A percentile compares a stretch with the other conserved stretches of the same genome.
These are phyloP conservation scores for Macrotus californicus DNA, from an alignment of 2,113 vertebrate species.

Conservation along the genomic window DNA sequence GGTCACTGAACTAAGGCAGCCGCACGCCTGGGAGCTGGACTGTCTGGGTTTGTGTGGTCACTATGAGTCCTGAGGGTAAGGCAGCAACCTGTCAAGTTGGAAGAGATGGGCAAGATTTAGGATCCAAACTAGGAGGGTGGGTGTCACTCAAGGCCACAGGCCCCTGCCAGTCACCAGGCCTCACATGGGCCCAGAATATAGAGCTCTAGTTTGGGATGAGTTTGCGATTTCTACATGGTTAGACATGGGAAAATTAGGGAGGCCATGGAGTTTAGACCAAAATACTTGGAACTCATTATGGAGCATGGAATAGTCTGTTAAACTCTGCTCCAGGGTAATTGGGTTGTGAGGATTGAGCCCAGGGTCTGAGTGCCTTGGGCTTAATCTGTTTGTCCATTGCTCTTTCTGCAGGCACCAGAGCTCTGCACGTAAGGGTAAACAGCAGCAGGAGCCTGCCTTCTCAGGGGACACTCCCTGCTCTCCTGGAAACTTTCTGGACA, in stretches of 20 bases:
- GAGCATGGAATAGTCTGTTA: background rate
- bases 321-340: background rate
- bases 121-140: background rate
- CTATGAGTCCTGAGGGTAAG: background rate
- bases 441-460: background rate
- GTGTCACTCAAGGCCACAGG: background rate
- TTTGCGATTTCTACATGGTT: background rate
- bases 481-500: background rate
- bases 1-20: background rate
- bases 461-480: background rate
- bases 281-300: background rate
- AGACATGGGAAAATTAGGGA: background rate
- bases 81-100: background rate
- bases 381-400: background rate
- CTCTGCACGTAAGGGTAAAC: background rate
- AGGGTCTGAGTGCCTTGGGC: background rate
- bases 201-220: background rate
- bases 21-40: background rate
- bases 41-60: background rate
- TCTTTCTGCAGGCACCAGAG: background rate
- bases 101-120: background rate
- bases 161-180: background rate
- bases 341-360: background rate
- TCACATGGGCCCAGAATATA: background rate
- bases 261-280: background rate